These are phyloP conservation scores for Chunga burmeisteri DNA, from an alignment of 2,113 vertebrate genomes.

Conservation along the genomic window DNA sequence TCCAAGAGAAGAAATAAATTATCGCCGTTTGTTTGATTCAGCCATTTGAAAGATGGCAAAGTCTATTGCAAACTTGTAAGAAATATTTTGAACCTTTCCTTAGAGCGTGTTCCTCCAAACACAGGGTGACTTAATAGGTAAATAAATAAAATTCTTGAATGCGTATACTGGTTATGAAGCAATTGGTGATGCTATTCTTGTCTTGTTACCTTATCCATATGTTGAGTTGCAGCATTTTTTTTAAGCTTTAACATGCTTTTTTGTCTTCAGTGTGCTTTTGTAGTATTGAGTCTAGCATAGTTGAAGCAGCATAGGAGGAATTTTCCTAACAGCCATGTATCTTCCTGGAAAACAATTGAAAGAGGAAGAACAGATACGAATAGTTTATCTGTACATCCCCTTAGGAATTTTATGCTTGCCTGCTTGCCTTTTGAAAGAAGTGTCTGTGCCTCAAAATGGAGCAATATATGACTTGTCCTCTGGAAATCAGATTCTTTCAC, in stretches of 20 bases:
- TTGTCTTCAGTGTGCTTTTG: neutral
- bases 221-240: neutral
- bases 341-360: neutral
- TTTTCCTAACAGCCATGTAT: neutral
- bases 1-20: neutral
- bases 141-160: neutral
- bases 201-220: neutral
- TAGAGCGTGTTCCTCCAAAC: neutral
- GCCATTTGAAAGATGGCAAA: neutral
- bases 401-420: neutral
- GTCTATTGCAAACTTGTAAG: neutral
- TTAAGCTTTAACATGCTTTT: neutral
- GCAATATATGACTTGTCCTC: neutral
- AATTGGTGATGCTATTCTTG: neutral
- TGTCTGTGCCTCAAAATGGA: neutral
- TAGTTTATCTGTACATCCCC: neutral
- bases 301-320: neutral
- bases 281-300: neutral
- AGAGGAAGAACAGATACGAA: neutral
- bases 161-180: neutral
- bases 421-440: neutral
- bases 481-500: neutral
- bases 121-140: neutral
- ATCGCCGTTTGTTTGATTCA: neutral
- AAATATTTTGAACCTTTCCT: neutral